phyloP scores from a whole-genome alignment of 2,888 invertebrate species.

The Scaptomyza tumidula region DNA sequence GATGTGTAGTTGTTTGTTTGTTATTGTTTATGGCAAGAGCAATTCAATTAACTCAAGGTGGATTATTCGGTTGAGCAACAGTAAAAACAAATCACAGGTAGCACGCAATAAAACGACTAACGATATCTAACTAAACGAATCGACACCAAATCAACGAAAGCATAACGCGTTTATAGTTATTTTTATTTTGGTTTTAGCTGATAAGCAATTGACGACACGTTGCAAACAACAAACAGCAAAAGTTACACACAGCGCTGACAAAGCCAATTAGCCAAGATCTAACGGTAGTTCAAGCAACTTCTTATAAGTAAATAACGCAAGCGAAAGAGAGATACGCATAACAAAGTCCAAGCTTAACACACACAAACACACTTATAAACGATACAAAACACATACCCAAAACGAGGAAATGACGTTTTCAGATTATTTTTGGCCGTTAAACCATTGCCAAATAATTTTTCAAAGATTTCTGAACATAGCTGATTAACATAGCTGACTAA shows the following conservation, averaged over 20 bases:
- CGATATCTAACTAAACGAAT: constrained; percentile 41
- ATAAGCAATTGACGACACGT: constrained; percentile 47
- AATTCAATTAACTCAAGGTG: constrained; percentile 63
- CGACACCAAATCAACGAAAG: constrained; percentile 36
- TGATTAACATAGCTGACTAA: constrained; percentile 30
- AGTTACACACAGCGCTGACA: constrained; percentile 46
- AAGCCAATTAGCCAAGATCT: constrained; percentile 69
- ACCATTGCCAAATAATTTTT: constrained; percentile 59
- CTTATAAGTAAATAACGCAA: constrained; percentile 58
- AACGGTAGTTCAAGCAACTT: constrained; percentile 75
- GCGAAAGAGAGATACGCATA: constrained; percentile 47
- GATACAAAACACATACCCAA: constrained; percentile 24
- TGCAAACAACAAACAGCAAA: constrained; percentile 50
- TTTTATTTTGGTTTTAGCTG: constrained; percentile 20
- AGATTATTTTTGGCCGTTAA: constrained; percentile 69
- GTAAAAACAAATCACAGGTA: constrained; percentile 54
- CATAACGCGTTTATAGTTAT: constrained; percentile 32
- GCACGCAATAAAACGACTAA: constrained; percentile 46
- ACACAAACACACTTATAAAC: constrained; percentile 1
- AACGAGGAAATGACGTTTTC: constrained; percentile 75
- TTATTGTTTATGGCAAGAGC: constrained; percentile 36
- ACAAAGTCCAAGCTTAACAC: constrained; percentile 46
- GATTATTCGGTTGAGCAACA: constrained; percentile 13
- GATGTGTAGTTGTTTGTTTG: constrained; percentile 18
- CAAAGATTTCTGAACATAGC: constrained; percentile 58